Evolutionary conservation across 1,140 invertebrate species (phyloP).

Genomic region (Diabrotica virgifera): DNA sequence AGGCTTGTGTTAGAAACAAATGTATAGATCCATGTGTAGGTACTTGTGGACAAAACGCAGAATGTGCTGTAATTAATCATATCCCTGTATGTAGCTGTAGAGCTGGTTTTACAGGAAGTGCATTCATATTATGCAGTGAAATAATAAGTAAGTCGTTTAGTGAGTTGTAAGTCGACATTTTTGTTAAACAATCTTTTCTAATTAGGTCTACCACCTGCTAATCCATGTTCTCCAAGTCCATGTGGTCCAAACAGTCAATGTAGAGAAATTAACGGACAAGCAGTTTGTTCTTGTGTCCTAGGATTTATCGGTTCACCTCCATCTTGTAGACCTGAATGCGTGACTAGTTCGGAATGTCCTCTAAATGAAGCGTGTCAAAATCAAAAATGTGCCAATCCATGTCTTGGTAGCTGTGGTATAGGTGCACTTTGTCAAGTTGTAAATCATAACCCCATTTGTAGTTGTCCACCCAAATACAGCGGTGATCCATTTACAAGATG

Average conservation of each 20-base stretch:
- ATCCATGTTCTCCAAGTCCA: slow-evolving; percentile 65
- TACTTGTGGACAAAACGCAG: slow-evolving; percentile 65
- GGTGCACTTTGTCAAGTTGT: slow-evolving; percentile 65
- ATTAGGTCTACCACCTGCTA: slow-evolving; percentile 37
- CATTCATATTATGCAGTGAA: slow-evolving; percentile 59
- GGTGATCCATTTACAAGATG: slow-evolving; percentile 68
- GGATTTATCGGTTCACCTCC: slow-evolving; percentile 63
- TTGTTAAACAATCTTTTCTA: too few relatives aligned
- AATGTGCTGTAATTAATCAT: slow-evolving; percentile 65
- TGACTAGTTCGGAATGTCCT: slow-evolving; percentile 64
- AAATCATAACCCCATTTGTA: slow-evolving; percentile 76
- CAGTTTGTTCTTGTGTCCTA: slow-evolving; percentile 64
- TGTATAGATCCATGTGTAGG: slow-evolving; percentile 66
- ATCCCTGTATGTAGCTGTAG: slow-evolving; percentile 68
- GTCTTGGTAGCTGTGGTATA: slow-evolving; percentile 62
- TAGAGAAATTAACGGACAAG: slow-evolving; percentile 57
- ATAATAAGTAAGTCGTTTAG: slow-evolving; percentile 52
- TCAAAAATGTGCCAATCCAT: slow-evolving; percentile 66
- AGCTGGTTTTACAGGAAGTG: slow-evolving; percentile 59
- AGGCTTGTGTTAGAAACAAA: slow-evolving; percentile 62
- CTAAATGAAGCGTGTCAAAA: slow-evolving; percentile 65
- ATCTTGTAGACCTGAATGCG: slow-evolving; percentile 64
- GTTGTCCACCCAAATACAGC: slow-evolving; percentile 62
- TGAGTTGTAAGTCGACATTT: too few relatives aligned
- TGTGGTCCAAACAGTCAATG: slow-evolving; percentile 66